Evolutionary conservation across 2,113 vertebrate species (phyloP).

Genomic region (Aegithalos caudatus): DNA sequence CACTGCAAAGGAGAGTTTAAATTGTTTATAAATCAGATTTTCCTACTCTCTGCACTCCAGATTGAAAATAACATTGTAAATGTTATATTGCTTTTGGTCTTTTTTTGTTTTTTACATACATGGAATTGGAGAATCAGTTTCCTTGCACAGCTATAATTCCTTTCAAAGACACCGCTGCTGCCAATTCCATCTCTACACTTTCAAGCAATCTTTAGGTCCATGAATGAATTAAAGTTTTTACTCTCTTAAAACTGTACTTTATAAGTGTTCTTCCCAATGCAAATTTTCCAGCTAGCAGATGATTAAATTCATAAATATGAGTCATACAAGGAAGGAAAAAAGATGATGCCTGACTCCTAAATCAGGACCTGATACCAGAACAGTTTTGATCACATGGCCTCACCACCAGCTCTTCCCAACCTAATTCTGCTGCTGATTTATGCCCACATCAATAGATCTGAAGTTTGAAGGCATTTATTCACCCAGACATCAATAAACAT

Average conservation of each 20-base stretch:
- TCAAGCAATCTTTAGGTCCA: background rate
- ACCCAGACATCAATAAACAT: background rate
- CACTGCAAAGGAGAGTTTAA: background rate
- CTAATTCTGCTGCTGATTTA: background rate
- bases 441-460: background rate
- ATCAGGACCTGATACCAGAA: background rate
- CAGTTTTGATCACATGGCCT: accelerated
- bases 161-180: background rate
- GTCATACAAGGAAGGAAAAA: background rate
- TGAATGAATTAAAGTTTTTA: background rate
- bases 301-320: background rate
- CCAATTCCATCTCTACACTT: background rate
- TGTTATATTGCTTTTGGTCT: background rate
- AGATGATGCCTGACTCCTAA: background rate
- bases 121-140: background rate
- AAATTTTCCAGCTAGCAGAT: background rate
- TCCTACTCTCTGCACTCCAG: background rate
- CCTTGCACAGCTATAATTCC: background rate
- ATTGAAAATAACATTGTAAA: background rate
- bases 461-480: background rate
- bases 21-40: background rate
- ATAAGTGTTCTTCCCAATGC: background rate
- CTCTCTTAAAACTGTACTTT: background rate
- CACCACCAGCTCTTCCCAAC: background rate
- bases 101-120: background rate